phyloP scores from a whole-genome alignment of 2,888 invertebrate genomes.

The Pachydiplax longipennis region DNA sequence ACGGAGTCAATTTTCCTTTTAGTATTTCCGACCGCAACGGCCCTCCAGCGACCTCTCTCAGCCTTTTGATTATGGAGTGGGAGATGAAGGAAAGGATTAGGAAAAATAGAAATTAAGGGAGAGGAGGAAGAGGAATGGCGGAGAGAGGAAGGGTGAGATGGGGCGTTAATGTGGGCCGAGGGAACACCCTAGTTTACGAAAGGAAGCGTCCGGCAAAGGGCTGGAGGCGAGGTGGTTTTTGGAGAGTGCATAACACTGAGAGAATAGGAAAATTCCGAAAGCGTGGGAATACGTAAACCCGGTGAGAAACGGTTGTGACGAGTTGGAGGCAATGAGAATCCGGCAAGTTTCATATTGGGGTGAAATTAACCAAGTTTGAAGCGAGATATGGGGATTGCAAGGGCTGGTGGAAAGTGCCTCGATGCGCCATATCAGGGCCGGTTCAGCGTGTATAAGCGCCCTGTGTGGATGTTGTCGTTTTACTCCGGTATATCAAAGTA shows the following conservation, averaged over 20 bases:
- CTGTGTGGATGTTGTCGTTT: too few relatives aligned
- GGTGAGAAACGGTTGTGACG: too few relatives aligned
- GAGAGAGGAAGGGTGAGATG: constrained; percentile 15
- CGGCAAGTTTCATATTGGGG: not conserved
- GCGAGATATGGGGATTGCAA: not conserved
- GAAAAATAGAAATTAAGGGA: not conserved
- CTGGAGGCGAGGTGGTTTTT: not conserved
- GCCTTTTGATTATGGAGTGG: not conserved
- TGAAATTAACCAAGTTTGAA: not conserved
- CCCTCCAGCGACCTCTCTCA: not conserved
- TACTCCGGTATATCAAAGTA: too few relatives aligned
- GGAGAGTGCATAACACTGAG: not conserved
- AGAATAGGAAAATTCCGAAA: not conserved
- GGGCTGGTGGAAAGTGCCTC: too few relatives aligned
- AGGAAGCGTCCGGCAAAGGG: not conserved
- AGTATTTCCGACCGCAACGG: not conserved
- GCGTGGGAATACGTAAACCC: not conserved
- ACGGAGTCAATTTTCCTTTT: not conserved
- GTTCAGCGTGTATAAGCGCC: too few relatives aligned
- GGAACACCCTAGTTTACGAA: not conserved
- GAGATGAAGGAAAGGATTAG: not conserved
- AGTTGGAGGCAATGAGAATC: not conserved
- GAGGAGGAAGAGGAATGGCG: constrained; percentile 41
- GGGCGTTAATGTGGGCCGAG: not conserved
- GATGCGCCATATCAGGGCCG: too few relatives aligned